Conservation (phyloP, 1,140 invertebrate species). For the Tetramorium simillimum region DNA sequence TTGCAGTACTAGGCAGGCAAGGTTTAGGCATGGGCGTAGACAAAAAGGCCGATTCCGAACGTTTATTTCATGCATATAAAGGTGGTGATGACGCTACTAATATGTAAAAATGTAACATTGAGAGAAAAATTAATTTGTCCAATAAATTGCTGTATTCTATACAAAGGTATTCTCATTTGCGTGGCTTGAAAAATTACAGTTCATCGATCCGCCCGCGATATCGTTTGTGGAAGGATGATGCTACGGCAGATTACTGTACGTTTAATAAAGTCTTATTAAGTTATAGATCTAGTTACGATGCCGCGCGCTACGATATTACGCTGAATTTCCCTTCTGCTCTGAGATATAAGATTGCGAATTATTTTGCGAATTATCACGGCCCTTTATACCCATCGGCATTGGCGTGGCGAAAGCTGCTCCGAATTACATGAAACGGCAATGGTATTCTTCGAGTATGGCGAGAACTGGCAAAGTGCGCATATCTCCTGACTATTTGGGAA, state of each 20-base stretch:
- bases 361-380: background rate
- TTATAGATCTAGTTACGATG: background rate
- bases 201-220: background rate
- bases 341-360: background rate
- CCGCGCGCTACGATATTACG: background rate
- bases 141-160: background rate
- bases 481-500: background rate
- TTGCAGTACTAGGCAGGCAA: constrained; percentile 57
- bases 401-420: background rate
- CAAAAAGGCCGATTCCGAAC: background rate
- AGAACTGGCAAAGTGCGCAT: background rate
- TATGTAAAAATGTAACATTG: background rate
- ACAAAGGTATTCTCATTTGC: constrained; percentile 1
- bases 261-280: background rate
- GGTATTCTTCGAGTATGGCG: background rate
- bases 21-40: constrained; percentile 64
- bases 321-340: background rate
- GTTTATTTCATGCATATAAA: background rate
- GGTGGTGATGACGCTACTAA: background rate
- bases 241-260: background rate
- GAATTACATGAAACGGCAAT: background rate
- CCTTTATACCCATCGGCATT: background rate
- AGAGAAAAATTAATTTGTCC: background rate
- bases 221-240: background rate
- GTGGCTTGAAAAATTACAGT: background rate